Conservation (phyloP, 2,113 vertebrate species). For the Morone saxatilis region DNA sequence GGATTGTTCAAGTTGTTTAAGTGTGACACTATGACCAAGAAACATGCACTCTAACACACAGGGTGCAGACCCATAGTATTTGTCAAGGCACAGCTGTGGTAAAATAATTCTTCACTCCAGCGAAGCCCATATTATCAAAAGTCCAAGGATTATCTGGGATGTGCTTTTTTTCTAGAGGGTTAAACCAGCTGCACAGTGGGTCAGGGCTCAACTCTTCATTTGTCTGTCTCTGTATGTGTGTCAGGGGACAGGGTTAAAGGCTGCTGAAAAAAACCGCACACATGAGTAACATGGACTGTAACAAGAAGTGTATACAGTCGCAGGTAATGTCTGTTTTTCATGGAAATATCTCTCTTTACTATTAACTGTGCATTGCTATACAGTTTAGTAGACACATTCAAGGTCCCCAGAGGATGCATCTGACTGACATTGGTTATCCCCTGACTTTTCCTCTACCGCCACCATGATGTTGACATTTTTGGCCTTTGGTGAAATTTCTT, state of each 20-base stretch:
- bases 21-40: constrained; percentile 1
- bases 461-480: neutral
- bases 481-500: neutral
- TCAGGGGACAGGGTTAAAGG: neutral
- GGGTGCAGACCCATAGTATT: neutral
- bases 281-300: neutral
- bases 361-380: too few relatives aligned
- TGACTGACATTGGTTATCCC: neutral
- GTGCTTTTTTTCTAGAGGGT: neutral
- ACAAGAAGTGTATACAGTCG: neutral
- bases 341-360: too few relatives aligned
- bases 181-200: constrained; percentile 7
- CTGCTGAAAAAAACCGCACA: neutral
- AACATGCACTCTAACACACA: neutral
- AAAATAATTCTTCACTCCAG: constrained; percentile 11
- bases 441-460: neutral
- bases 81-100: constrained; percentile 17
- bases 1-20: constrained; percentile 13
- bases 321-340: too few relatives aligned
- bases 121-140: constrained; percentile 14
- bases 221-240: neutral
- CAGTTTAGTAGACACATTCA: neutral
- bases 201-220: neutral
- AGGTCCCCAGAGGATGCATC: neutral
- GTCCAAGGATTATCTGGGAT: constrained; percentile 32